phyloP scores from a whole-genome alignment of 2,888 invertebrate species.

The Calliopum simillimum region DNA sequence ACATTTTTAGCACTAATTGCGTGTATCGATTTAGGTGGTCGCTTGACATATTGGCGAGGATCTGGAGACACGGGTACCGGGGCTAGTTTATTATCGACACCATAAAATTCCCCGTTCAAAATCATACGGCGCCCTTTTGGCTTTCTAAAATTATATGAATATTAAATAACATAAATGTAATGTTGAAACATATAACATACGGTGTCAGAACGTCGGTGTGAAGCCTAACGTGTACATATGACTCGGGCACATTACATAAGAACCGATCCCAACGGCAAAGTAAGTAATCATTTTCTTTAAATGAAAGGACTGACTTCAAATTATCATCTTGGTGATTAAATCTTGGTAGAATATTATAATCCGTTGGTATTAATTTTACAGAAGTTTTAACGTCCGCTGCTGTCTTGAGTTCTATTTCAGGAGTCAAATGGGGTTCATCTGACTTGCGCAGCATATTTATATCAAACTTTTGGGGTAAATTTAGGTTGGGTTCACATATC shows the following conservation, averaged over 20 bases:
- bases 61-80: conserved; percentile 52
- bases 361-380: conserved; percentile 21
- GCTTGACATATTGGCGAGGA: conserved; percentile 42
- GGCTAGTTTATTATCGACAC: conserved; percentile 54
- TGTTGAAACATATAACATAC: conserved; percentile 5
- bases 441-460: conserved; percentile 32
- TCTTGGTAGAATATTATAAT: conserved; percentile 53
- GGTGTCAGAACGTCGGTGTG: conserved; percentile 36
- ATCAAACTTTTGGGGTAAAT: conserved; percentile 41
- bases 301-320: conserved; percentile 49
- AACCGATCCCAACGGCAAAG: conserved; percentile 45
- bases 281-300: conserved; percentile 43
- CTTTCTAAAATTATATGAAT: conserved; percentile 42
- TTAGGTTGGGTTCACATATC: conserved; percentile 43
- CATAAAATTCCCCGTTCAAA: conserved; percentile 57
- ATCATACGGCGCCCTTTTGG: conserved; percentile 49
- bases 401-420: conserved; percentile 11
- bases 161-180: background rate
- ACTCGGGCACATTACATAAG: conserved; percentile 42
- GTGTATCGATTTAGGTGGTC: no score
- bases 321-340: conserved; percentile 51
- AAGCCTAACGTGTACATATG: conserved; percentile 40
- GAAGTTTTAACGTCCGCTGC: conserved; percentile 30
- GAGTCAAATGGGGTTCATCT: conserved; percentile 4
- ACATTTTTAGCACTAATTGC: no score